Conservation (phyloP, 1,140 invertebrate genomes). For the Zaprionus vittiger region DNA sequence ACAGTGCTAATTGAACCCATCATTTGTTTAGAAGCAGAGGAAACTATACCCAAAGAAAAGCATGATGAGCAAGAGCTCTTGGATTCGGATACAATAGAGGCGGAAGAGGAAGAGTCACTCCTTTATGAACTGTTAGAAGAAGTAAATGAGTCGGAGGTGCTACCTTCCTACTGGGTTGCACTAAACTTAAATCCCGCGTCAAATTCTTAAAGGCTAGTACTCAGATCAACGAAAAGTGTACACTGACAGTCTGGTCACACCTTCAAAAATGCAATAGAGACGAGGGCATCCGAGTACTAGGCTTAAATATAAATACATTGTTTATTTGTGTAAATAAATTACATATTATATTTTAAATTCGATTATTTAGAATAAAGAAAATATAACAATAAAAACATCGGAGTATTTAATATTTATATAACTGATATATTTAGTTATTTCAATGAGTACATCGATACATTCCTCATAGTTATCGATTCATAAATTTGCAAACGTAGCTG, state of each 20-base stretch:
- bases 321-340: neutral
- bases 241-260: too few species aligned
- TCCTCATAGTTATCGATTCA: neutral
- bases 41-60: neutral
- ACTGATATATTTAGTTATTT: neutral
- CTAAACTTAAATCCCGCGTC: neutral
- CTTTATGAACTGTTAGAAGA: conserved; percentile 9
- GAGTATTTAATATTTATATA: neutral
- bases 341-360: neutral
- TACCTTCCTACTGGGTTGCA: conserved; percentile 13
- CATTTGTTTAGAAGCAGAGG: neutral
- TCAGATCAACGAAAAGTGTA: neutral
- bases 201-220: neutral
- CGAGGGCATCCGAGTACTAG: too few species aligned
- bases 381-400: neutral
- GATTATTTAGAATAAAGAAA: neutral
- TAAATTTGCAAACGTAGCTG: neutral
- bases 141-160: neutral
- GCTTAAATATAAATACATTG: neutral
- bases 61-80: neutral
- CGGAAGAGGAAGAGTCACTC: neutral
- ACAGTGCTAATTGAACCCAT: neutral
- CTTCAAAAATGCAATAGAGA: too few species aligned
- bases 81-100: neutral
- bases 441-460: conserved; percentile 1